A percentile compares a stretch with the other conserved stretches of the same genome.
phyloP scores from a whole-genome alignment of 2,113 vertebrate genomes.

The Stomatorhinus ivindoensis region DNA sequence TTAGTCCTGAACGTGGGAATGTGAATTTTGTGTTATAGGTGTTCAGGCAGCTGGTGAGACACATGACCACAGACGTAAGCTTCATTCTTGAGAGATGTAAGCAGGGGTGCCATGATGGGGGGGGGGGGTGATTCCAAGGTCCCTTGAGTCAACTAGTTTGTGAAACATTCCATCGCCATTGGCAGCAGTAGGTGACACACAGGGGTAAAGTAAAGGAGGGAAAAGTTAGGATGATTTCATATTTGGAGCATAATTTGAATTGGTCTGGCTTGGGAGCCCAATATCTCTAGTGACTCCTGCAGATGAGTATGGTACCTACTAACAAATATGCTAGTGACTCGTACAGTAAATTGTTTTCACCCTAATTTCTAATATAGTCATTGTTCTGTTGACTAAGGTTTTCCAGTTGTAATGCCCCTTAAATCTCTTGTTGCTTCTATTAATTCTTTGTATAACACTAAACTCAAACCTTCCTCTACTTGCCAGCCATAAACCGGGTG shows the following conservation, averaged over 20 bases:
- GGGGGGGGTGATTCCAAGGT: not conserved
- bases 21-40: slow-evolving; percentile 52
- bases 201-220: not conserved
- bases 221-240: not conserved
- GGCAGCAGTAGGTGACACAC: not conserved
- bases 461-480: not conserved
- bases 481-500: slow-evolving; percentile 81
- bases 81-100: slow-evolving; percentile 75
- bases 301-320: slow-evolving; percentile 59
- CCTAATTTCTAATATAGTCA: not conserved
- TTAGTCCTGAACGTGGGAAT: not conserved
- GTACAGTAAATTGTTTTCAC: not conserved
- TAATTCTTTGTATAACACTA: not conserved
- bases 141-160: not conserved
- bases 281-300: not conserved
- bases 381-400: not conserved
- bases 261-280: not conserved
- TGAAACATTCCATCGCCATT: not conserved
- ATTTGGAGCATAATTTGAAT: not conserved
- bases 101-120: not conserved
- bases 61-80: slow-evolving; percentile 54
- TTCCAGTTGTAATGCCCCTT: not conserved
- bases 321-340: not conserved
- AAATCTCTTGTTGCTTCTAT: not conserved
- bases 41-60: slow-evolving; percentile 68